Conservation (phyloP, 2,888 invertebrate genomes). For the Ophion slaviceki region DNA sequence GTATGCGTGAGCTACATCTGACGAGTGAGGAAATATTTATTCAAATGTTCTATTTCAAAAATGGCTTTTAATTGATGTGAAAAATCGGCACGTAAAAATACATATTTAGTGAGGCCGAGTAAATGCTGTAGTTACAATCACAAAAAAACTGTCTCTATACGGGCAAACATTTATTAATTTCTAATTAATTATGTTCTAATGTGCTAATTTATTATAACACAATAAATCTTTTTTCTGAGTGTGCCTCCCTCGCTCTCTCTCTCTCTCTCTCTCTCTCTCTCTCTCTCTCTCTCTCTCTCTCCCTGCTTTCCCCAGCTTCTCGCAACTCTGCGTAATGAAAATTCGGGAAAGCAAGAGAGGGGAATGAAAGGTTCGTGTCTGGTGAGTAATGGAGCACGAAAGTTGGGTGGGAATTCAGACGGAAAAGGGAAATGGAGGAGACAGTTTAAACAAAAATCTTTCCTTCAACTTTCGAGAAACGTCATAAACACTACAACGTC, state of each 20-base stretch:
- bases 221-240: neutral
- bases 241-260: neutral
- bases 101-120: no score
- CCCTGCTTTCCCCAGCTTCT: neutral
- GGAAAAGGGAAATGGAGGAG: conserved; percentile 18
- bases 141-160: no score
- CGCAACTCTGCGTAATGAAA: conserved; percentile 40
- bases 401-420: conserved; percentile 1
- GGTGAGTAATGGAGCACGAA: conserved; percentile 22
- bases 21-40: no score
- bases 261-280: neutral
- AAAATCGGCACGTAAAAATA: no score
- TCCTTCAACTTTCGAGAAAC: neutral
- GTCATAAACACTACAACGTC: neutral
- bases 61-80: no score
- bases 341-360: conserved; percentile 2
- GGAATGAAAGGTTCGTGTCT: neutral
- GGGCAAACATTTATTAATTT: no score
- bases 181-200: no score
- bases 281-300: neutral
- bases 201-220: no score
- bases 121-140: no score
- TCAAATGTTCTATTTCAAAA: no score
- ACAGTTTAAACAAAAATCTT: neutral
- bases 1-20: no score